Evolutionary conservation across 2,888 invertebrate genomes (phyloP).

Genomic region (Stomorhina lunata): DNA sequence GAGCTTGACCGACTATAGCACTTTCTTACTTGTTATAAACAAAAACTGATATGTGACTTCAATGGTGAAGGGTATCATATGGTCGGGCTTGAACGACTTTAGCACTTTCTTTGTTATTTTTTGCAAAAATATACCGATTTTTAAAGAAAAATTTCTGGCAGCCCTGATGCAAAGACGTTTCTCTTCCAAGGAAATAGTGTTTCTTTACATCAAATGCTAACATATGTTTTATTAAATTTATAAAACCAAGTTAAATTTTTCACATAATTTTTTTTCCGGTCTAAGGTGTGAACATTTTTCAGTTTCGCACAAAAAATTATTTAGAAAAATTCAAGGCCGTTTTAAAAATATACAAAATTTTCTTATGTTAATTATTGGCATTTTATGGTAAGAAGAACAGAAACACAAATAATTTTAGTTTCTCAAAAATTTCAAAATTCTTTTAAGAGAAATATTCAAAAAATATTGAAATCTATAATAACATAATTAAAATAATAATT

Average conservation of each 20-base stretch:
- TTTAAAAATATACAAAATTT: not conserved
- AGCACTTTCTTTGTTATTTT: too few relatives aligned
- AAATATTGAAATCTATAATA: too few relatives aligned
- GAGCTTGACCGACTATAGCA: too few relatives aligned
- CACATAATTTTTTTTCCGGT: not conserved
- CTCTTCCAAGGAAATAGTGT: too few relatives aligned
- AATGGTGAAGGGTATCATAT: too few relatives aligned
- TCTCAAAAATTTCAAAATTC: not conserved
- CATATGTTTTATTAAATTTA: constrained; percentile 4
- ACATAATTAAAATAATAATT: too few relatives aligned
- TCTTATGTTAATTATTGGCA: not conserved
- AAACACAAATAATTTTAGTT: not conserved
- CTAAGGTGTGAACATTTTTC: not conserved
- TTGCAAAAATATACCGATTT: too few relatives aligned
- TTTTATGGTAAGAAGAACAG: not conserved
- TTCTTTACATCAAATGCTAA: not conserved
- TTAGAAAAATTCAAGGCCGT: constrained; percentile 29
- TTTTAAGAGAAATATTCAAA: not conserved
- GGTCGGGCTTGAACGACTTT: too few relatives aligned
- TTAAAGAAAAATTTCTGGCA: too few relatives aligned
- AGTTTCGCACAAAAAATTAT: not conserved
- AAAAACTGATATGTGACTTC: too few relatives aligned
- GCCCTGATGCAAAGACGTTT: too few relatives aligned
- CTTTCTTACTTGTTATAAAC: too few relatives aligned
- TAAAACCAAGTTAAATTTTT: not conserved